Evolutionary conservation across 2,113 vertebrate genomes (phyloP).

Genomic region (Menidia beryllina): DNA sequence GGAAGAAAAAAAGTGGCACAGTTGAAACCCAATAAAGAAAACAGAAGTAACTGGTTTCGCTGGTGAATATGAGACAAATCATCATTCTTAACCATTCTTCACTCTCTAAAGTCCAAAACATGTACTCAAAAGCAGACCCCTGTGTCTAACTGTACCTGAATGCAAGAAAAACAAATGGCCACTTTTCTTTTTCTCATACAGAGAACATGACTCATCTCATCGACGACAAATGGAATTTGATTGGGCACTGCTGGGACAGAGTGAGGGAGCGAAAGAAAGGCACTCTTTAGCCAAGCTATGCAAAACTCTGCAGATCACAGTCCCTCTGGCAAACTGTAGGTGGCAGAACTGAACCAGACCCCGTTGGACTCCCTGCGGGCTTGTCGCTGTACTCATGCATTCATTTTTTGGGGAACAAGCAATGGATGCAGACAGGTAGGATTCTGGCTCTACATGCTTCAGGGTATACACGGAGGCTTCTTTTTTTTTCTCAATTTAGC

Average conservation of each 20-base stretch:
- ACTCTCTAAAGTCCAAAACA: neutral
- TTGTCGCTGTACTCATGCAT: constrained; percentile 29
- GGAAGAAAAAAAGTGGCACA: constrained; percentile 35
- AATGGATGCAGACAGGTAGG: constrained; percentile 54
- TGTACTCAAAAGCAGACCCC: constrained; percentile 8
- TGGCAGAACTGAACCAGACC: constrained; percentile 37
- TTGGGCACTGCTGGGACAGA: constrained; percentile 20
- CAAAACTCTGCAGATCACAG: constrained; percentile 16
- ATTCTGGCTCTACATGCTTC: constrained; percentile 32
- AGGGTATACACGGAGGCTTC: constrained; percentile 28
- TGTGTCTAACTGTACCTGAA: neutral
- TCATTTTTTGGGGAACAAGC: constrained; percentile 33
- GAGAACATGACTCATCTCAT: constrained; percentile 13
- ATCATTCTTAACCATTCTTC: constrained; percentile 1
- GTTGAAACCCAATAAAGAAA: constrained; percentile 44
- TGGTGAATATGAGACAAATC: constrained; percentile 31
- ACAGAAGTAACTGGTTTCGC: constrained; percentile 25
- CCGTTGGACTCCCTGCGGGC: constrained; percentile 32
- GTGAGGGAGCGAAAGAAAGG: constrained; percentile 20
- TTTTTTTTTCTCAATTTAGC: constrained; percentile 57
- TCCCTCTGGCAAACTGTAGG: constrained; percentile 15
- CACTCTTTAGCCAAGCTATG: constrained; percentile 28
- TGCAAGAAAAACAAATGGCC: constrained; percentile 1
- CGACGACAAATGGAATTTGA: constrained; percentile 12
- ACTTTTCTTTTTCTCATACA: neutral